phyloP scores from a whole-genome alignment of 2,888 invertebrate genomes.

The Sinodicranocentrus sp. region DNA sequence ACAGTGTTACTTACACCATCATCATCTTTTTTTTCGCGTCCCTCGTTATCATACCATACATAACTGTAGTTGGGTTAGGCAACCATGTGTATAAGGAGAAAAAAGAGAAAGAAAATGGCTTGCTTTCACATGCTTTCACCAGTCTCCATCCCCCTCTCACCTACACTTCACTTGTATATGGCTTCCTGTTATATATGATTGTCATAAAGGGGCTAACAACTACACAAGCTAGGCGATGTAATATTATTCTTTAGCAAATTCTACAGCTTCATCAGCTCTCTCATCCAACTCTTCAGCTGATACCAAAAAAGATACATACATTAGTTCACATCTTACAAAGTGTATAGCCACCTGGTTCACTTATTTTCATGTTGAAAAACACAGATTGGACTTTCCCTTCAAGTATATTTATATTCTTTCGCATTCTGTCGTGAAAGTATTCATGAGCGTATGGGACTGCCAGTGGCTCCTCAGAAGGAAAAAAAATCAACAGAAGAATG shows the following conservation, averaged over 20 bases:
- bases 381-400: background rate
- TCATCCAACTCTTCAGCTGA: background rate
- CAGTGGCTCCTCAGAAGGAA: background rate
- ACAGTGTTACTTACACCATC: constrained; percentile 17
- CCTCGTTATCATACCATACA: constrained; percentile 36
- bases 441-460: too few relatives aligned
- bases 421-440: too few relatives aligned
- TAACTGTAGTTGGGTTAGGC: constrained; percentile 14
- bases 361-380: background rate
- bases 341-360: background rate
- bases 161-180: constrained; percentile 18
- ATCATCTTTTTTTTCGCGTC: constrained; percentile 12
- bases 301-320: too few relatives aligned
- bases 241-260: constrained; percentile 10
- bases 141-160: background rate
- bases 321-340: too few relatives aligned
- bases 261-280: constrained; percentile 24
- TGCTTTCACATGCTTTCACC: constrained; percentile 31
- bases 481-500: constrained; percentile 19
- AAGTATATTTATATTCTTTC: too few relatives aligned
- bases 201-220: constrained; percentile 32
- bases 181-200: constrained; percentile 37
- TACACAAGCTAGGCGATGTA: background rate
- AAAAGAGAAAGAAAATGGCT: constrained; percentile 4
- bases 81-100: background rate